Conservation (phyloP, 2,113 vertebrate genomes). For the Rhineura floridana region DNA sequence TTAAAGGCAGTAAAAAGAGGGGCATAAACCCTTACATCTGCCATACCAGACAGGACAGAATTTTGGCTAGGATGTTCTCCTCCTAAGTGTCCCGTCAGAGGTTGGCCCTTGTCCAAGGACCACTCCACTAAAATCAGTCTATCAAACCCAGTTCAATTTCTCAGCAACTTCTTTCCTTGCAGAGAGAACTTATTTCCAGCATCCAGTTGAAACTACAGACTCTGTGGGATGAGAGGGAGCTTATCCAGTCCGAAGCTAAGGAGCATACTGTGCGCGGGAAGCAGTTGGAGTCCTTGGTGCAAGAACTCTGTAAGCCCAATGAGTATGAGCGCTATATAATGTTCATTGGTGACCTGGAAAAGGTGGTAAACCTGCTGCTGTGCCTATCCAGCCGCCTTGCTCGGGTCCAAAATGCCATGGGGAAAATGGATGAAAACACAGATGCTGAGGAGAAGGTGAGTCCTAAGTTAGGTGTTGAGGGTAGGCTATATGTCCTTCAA, state of each 20-base stretch:
- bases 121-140: background rate
- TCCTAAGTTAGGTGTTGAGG: fast-evolving
- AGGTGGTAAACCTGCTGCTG: constrained; percentile 89
- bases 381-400: constrained; percentile 89
- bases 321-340: constrained; percentile 86
- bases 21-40: background rate
- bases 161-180: background rate
- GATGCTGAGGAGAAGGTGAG: constrained; percentile 91
- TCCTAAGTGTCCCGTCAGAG: background rate
- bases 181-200: constrained; percentile 77
- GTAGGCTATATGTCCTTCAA: background rate
- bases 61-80: background rate
- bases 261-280: constrained; percentile 61
- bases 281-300: constrained; percentile 74
- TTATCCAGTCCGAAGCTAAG: constrained; percentile 67
- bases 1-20: background rate
- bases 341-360: constrained; percentile 92
- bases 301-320: constrained; percentile 76
- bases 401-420: constrained; percentile 87
- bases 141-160: background rate
- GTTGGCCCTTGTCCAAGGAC: background rate
- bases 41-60: too few species aligned
- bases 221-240: constrained; percentile 70
- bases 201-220: constrained; percentile 74
- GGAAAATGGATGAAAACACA: constrained; percentile 71